These are phyloP conservation scores for Tipula confusa DNA, from an alignment of 2,888 invertebrate species.

Conservation along the genomic window DNA sequence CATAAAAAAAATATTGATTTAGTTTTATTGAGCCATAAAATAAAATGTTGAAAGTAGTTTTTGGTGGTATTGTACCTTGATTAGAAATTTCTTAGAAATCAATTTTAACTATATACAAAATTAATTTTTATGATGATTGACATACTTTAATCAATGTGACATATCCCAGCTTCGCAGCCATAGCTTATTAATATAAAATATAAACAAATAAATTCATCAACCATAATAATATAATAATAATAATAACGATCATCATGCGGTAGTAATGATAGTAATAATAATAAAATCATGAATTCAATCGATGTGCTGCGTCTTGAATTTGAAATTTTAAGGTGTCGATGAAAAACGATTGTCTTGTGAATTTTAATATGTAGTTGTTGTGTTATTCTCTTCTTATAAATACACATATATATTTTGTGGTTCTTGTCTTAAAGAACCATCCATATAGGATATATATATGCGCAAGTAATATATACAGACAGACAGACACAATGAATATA, in stretches of 20 bases:
- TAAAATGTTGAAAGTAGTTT: neutral
- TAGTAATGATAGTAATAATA: neutral
- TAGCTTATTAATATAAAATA: too few species aligned
- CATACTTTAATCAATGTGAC: neutral
- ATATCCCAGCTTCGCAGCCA: neutral
- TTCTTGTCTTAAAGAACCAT: neutral
- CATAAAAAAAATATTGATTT: neutral
- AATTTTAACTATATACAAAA: neutral
- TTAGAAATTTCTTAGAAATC: neutral
- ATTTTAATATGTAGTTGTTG: neutral
- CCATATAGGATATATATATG: neutral
- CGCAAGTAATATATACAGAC: neutral
- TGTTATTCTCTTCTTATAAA: neutral
- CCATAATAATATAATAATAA: neutral
- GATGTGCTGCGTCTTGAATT: constrained; percentile 26
- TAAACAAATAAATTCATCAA: neutral
- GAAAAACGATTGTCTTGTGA: constrained; percentile 28
- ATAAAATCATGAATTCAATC: constrained; percentile 29
- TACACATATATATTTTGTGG: neutral
- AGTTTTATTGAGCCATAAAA: neutral
- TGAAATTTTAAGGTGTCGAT: constrained; percentile 29
- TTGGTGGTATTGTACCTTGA: neutral
- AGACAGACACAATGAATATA: neutral
- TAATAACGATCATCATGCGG: neutral
- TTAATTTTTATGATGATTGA: neutral